Conservation (phyloP, 1,140 invertebrate genomes). For the Ptiloglossa arizonensis region DNA sequence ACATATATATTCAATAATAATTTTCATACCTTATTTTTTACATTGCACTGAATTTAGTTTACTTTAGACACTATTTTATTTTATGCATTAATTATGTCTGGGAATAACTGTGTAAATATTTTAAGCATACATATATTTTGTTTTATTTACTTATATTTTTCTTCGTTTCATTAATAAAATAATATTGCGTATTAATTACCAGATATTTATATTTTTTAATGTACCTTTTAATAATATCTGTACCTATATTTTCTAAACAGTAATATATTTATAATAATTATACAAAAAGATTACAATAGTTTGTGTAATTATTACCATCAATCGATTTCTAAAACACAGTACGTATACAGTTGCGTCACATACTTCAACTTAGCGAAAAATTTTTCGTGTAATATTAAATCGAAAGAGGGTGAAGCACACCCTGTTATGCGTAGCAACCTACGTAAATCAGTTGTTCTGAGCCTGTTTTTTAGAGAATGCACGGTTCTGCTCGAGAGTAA, state of each 20-base stretch:
- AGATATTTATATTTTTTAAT: not conserved
- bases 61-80: not conserved
- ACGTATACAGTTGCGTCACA: not conserved
- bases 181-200: too few relatives aligned
- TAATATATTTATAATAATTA: too few relatives aligned
- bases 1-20: not conserved
- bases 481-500: not conserved
- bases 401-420: not conserved
- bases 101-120: too few relatives aligned
- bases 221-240: not conserved
- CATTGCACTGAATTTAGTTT: too few relatives aligned
- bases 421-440: constrained; percentile 17
- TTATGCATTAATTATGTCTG: too few relatives aligned
- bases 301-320: not conserved
- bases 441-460: not conserved
- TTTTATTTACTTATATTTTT: not conserved
- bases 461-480: not conserved
- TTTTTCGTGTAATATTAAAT: not conserved
- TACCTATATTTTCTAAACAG: not conserved
- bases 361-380: not conserved
- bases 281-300: not conserved
- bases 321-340: not conserved
- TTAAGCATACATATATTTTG: not conserved
- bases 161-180: too few relatives aligned
- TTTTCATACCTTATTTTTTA: not conserved